A percentile compares a stretch with the other conserved stretches of the same genome.
Conservation (phyloP, 2,888 invertebrate species). For the Flexamia atlantica region DNA sequence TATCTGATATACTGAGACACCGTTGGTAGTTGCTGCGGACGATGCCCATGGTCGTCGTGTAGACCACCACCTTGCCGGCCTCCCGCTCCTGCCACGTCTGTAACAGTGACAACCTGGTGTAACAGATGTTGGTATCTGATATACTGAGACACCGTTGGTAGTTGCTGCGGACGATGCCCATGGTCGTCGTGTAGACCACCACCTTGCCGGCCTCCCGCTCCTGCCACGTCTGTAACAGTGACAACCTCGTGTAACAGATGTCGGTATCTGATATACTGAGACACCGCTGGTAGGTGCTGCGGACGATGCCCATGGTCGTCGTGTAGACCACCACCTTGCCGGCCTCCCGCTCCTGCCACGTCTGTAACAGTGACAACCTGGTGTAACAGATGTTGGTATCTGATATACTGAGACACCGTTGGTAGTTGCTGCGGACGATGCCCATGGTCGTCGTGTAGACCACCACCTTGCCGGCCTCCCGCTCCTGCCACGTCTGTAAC, state of each 20-base stretch:
- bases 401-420: no score
- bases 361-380: slow-evolving; percentile 82
- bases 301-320: no score
- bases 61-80: slow-evolving; percentile 94
- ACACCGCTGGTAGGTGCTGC: no score
- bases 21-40: slow-evolving; percentile 94
- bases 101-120: slow-evolving; percentile 75
- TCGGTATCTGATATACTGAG: no score
- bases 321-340: no score
- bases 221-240: slow-evolving; percentile 87
- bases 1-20: slow-evolving; percentile 95
- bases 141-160: slow-evolving; percentile 94
- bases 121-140: slow-evolving; percentile 94
- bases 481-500: no score
- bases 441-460: slow-evolving; percentile 97
- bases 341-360: no score
- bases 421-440: slow-evolving; percentile 88
- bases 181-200: slow-evolving; percentile 95
- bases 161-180: slow-evolving; percentile 95
- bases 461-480: slow-evolving; percentile 95
- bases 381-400: no score
- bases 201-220: slow-evolving; percentile 95
- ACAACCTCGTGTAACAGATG: no score
- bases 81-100: slow-evolving; percentile 97
- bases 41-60: slow-evolving; percentile 96